Conservation (phyloP, 1,140 invertebrate species). For the Triops longicaudatus region DNA sequence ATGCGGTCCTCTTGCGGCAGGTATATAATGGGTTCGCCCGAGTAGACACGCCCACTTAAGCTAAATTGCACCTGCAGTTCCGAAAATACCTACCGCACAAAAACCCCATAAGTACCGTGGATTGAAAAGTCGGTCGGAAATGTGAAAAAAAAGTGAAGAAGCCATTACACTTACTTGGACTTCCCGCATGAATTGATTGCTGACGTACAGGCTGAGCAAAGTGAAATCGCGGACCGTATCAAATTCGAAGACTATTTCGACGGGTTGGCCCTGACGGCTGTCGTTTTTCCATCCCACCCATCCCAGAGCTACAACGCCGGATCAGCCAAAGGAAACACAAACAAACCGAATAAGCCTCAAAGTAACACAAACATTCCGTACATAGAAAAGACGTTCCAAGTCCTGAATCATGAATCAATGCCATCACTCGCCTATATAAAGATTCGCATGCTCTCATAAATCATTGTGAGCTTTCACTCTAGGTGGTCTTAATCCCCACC, state of each 20-base stretch:
- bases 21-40: slow-evolving; percentile 62
- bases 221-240: slow-evolving; percentile 78
- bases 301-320: slow-evolving; percentile 51
- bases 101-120: slow-evolving; percentile 18
- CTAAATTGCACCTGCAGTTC: slow-evolving; percentile 72
- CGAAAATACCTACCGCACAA: slow-evolving; percentile 56
- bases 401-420: slow-evolving; percentile 2
- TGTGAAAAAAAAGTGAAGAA: neutral
- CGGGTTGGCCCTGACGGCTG: slow-evolving; percentile 50
- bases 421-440: neutral
- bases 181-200: slow-evolving; percentile 70
- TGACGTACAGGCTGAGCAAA: slow-evolving; percentile 68
- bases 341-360: neutral
- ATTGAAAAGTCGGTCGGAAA: no score
- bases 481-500: neutral
- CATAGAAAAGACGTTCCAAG: neutral
- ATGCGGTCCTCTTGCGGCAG: slow-evolving; percentile 61
- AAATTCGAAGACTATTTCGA: slow-evolving; percentile 79
- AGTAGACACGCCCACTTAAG: slow-evolving; percentile 65
- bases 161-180: slow-evolving; percentile 52
- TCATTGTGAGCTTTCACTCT: neutral
- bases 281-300: slow-evolving; percentile 93
- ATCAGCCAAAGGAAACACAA: slow-evolving; percentile 35
- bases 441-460: slow-evolving; percentile 15
- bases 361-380: neutral